Percentiles rank a stretch among this genome's conserved stretches.
phyloP scores from a whole-genome alignment of 2,888 invertebrate species.

The Apodemia hepburni region DNA sequence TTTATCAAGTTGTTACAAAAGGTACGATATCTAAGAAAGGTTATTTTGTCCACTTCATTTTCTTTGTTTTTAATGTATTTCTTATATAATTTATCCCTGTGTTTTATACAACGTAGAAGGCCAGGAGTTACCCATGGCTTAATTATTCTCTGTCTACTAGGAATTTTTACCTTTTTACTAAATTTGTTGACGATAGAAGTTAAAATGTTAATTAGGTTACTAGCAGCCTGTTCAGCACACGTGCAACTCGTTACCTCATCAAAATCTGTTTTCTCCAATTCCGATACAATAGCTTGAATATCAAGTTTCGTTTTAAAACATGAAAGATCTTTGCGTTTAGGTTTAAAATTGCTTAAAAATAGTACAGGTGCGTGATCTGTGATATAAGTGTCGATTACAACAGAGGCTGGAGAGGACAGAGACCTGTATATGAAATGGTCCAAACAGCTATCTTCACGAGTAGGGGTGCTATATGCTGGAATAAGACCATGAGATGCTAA shows the following conservation, averaged over 20 bases:
- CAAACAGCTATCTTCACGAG: not conserved
- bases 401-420: not conserved
- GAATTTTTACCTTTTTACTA: not conserved
- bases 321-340: too few relatives aligned
- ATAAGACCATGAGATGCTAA: not conserved
- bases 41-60: too few relatives aligned
- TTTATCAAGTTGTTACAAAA: too few relatives aligned
- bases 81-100: too few relatives aligned
- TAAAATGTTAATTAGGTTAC: not conserved
- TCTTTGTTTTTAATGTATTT: too few relatives aligned
- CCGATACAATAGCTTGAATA: not conserved
- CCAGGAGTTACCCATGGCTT: too few relatives aligned
- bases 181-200: not conserved
- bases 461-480: not conserved
- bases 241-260: conserved; percentile 1
- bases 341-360: too few relatives aligned
- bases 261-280: not conserved
- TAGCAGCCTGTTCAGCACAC: conserved; percentile 3
- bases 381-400: not conserved
- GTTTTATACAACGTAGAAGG: too few relatives aligned
- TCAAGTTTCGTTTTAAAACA: too few relatives aligned
- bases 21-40: too few relatives aligned
- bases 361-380: conserved; percentile 4
- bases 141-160: too few relatives aligned
- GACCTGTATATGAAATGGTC: not conserved